Percentiles rank a stretch among this genome's conserved stretches.
phyloP scores from a whole-genome alignment of 2,888 invertebrate species.

The Orthosia gracilis region DNA sequence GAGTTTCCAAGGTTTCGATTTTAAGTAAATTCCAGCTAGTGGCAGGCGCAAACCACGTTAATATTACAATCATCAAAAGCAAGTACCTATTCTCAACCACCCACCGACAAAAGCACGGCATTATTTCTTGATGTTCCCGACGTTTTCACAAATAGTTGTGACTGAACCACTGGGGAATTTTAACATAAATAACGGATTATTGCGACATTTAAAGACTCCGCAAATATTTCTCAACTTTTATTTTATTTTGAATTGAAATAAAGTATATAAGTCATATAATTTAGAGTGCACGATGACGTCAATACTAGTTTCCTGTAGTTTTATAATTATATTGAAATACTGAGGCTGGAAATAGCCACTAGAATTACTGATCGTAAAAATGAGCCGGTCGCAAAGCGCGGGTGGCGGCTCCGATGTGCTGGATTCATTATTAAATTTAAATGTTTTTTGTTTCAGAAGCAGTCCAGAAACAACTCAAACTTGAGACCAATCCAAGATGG shows the following conservation, averaged over 20 bases:
- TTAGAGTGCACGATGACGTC: slow-evolving; percentile 74
- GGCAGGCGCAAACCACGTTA: slow-evolving; percentile 29
- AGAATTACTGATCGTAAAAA: slow-evolving; percentile 65
- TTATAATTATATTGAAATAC: slow-evolving; percentile 71
- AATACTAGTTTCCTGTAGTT: slow-evolving; percentile 64
- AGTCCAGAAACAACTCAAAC: slow-evolving; percentile 74
- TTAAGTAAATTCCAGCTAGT: slow-evolving; percentile 24
- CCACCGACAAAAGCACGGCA: slow-evolving; percentile 62
- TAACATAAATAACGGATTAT: slow-evolving; percentile 80
- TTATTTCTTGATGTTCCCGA: slow-evolving; percentile 70
- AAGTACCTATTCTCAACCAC: slow-evolving; percentile 58
- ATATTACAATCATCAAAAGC: slow-evolving; percentile 67
- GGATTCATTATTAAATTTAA: slow-evolving; percentile 38
- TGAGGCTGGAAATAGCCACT: slow-evolving; percentile 61
- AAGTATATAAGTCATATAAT: slow-evolving; percentile 68
- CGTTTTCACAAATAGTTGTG: slow-evolving; percentile 69
- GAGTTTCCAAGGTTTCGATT: slow-evolving; percentile 1
- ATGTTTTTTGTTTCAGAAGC: slow-evolving; percentile 81
- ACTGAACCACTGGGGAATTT: slow-evolving; percentile 54
- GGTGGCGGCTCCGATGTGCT: slow-evolving; percentile 8
- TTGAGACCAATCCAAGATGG: slow-evolving; percentile 83
- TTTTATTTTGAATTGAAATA: slow-evolving; percentile 67
- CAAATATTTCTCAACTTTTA: slow-evolving; percentile 70
- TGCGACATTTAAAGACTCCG: slow-evolving; percentile 75
- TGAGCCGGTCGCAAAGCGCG: slow-evolving; percentile 30